Conservation (phyloP, 1,140 invertebrate genomes). For the Phthorimaea operculella region DNA sequence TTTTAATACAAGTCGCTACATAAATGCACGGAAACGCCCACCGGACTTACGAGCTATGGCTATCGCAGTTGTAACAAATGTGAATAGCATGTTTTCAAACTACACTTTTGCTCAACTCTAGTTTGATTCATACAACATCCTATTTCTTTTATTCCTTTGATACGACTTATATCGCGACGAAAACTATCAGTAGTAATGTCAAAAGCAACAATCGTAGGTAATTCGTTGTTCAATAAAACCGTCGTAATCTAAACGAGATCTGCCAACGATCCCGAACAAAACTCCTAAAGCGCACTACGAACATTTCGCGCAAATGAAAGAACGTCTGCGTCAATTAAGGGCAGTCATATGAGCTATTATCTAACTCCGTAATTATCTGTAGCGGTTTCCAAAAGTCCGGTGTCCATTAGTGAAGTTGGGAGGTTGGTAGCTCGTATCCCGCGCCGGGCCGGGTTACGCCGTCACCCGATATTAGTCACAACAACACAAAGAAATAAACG, state of each 20-base stretch:
- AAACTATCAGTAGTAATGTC: no score
- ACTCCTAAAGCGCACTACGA: background rate
- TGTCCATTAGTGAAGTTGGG: constrained; percentile 53
- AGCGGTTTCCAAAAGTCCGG: constrained; percentile 55
- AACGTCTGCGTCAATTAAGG: constrained; percentile 50
- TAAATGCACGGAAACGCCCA: no score
- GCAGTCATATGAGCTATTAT: constrained; percentile 24
- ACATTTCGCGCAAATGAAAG: constrained; percentile 16
- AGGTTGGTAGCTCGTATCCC: constrained; percentile 10
- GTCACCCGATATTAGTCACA: constrained; percentile 50
- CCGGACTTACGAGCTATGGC: no score
- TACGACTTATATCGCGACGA: no score
- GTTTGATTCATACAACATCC: no score
- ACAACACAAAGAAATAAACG: constrained; percentile 19
- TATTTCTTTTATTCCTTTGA: no score
- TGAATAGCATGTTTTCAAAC: no score
- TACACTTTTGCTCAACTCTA: no score
- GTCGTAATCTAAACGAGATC: background rate
- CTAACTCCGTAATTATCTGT: constrained; percentile 55
- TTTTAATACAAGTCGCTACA: background rate
- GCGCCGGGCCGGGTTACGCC: constrained; percentile 15
- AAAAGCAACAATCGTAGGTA: no score
- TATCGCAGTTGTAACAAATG: no score
- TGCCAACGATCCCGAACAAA: constrained; percentile 8
- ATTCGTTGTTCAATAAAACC: background rate